phyloP scores from a whole-genome alignment of 2,113 vertebrate species.

The Synchiropus splendidus region DNA sequence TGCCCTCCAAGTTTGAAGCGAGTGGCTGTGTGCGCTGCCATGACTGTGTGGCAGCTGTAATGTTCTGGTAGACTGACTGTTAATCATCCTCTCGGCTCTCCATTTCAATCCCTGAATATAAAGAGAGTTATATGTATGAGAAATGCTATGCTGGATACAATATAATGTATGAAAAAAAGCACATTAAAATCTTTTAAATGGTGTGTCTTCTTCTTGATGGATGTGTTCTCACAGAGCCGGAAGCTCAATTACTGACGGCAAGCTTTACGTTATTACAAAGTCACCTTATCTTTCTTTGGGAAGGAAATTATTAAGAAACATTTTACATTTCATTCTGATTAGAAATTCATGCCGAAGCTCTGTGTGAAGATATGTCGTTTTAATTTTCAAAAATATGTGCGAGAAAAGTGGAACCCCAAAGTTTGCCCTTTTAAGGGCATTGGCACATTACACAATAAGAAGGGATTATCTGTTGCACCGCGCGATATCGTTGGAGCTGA shows the following conservation, averaged over 20 bases:
- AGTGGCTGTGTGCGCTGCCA: slow-evolving; percentile 30
- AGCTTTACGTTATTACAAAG: slow-evolving; percentile 20
- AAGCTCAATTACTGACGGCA: slow-evolving; percentile 19
- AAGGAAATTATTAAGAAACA: slow-evolving; percentile 26
- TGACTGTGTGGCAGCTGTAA: slow-evolving; percentile 36
- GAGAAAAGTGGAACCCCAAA: slow-evolving; percentile 12
- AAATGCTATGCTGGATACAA: slow-evolving; percentile 64
- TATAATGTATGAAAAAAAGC: slow-evolving; percentile 65
- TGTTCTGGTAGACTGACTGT: slow-evolving; percentile 61
- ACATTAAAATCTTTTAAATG: slow-evolving; percentile 68
- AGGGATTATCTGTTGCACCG: no score
- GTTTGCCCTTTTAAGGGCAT: slow-evolving; percentile 9
- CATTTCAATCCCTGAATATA: slow-evolving; percentile 47
- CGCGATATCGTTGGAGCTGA: no score
- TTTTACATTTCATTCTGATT: slow-evolving; percentile 41
- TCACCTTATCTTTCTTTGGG: slow-evolving; percentile 26
- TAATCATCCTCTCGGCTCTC: slow-evolving; percentile 55
- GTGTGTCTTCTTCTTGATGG: slow-evolving; percentile 46
- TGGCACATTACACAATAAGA: neutral
- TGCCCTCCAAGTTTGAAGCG: slow-evolving; percentile 22
- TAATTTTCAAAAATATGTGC: slow-evolving; percentile 40
- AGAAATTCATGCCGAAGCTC: slow-evolving; percentile 22
- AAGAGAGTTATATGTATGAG: slow-evolving; percentile 64
- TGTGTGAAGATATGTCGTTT: slow-evolving; percentile 43
- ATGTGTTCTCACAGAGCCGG: slow-evolving; percentile 24